These are phyloP conservation scores for Anthonomus grandis DNA, from an alignment of 1,140 invertebrate species.

Conservation along the genomic window DNA sequence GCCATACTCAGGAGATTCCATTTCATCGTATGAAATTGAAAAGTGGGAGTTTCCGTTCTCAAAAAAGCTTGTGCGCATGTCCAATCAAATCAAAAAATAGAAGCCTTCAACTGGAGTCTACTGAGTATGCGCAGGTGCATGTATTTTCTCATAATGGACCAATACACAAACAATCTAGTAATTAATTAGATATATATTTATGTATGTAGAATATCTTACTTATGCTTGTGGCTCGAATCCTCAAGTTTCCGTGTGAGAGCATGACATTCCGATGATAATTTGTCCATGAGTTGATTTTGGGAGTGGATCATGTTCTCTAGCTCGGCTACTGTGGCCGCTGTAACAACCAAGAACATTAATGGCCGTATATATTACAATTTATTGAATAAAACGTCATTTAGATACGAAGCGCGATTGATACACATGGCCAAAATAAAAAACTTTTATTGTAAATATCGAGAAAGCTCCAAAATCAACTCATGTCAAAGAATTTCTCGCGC, in stretches of 20 bases:
- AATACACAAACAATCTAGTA: too few species aligned
- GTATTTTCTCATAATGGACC: too few species aligned
- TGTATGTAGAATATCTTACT: slow-evolving; percentile 69
- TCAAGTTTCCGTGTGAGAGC: slow-evolving; percentile 80
- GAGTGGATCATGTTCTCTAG: slow-evolving; percentile 80
- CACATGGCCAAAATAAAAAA: neutral
- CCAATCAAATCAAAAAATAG: too few species aligned
- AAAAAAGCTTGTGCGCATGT: too few species aligned
- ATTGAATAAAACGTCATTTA: too few species aligned
- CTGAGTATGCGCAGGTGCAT: too few species aligned
- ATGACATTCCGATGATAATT: slow-evolving; percentile 80
- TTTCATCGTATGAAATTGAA: too few species aligned
- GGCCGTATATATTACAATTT: too few species aligned
- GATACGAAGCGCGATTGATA: neutral
- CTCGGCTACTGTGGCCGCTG: slow-evolving; percentile 78
- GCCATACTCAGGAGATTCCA: too few species aligned
- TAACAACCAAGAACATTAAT: slow-evolving; percentile 42
- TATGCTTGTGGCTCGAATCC: slow-evolving; percentile 76
- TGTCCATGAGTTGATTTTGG: slow-evolving; percentile 84
- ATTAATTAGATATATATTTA: too few species aligned
- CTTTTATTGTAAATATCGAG: neutral
- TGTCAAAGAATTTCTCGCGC: slow-evolving; percentile 34
- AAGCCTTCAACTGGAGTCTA: too few species aligned
- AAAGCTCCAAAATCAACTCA: slow-evolving; percentile 40
- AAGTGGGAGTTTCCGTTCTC: too few species aligned